phyloP scores from a whole-genome alignment of 2,888 invertebrate species.

The Scaeva pyrastri region DNA sequence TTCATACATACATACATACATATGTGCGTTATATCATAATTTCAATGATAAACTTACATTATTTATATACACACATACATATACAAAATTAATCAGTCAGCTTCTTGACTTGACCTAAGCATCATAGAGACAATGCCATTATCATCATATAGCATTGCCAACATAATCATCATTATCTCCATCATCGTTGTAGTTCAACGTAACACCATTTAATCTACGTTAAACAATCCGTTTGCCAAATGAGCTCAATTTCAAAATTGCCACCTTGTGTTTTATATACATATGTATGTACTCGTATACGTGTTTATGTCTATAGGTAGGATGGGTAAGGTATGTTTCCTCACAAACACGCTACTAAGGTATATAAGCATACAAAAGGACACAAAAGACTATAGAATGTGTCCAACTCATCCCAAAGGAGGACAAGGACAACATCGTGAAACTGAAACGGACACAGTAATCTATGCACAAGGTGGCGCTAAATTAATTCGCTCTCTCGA shows the following conservation, averaged over 20 bases:
- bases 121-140: not conserved
- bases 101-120: constrained; percentile 26
- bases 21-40: too few relatives aligned
- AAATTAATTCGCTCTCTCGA: too few relatives aligned
- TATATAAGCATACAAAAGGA: not conserved
- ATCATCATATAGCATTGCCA: constrained; percentile 2
- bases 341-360: not conserved
- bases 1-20: too few relatives aligned
- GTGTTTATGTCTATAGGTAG: too few relatives aligned
- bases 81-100: constrained; percentile 47
- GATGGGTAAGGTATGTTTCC: too few relatives aligned
- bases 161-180: constrained; percentile 49
- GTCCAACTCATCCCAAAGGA: constrained; percentile 27
- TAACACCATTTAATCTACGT: constrained; percentile 70
- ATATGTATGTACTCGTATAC: not conserved
- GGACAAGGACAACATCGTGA: constrained; percentile 30
- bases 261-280: constrained; percentile 41
- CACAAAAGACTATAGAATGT: not conserved
- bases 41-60: constrained; percentile 6
- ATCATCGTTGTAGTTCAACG: constrained; percentile 54
- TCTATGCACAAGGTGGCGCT: too few relatives aligned
- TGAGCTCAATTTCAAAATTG: constrained; percentile 70
- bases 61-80: constrained; percentile 29
- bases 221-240: constrained; percentile 72
- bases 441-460: constrained; percentile 18